A percentile compares a stretch with the other conserved stretches of the same genome.
phyloP scores from a whole-genome alignment of 2,797 vertebrate genomes.

The Gouania willdenowi region DNA sequence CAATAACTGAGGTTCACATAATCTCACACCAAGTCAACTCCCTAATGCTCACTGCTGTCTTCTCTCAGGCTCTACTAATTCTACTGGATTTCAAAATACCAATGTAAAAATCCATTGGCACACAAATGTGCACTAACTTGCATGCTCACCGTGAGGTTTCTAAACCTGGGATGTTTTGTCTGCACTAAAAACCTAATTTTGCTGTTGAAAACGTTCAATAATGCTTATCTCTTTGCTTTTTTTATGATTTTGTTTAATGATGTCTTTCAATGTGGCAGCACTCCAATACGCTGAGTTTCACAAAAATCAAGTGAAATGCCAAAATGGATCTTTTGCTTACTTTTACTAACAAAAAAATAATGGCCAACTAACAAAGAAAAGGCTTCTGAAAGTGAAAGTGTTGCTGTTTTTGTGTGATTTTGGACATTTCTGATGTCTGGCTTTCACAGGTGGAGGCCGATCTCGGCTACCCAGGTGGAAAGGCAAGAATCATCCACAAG shows the following conservation, averaged over 20 bases:
- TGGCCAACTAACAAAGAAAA: accelerated
- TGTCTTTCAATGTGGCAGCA: no score
- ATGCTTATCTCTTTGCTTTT: no score
- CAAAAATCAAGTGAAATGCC: no score
- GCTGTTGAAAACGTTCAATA: no score
- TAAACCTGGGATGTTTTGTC: no score
- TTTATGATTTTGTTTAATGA: no score
- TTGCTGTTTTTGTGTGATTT: no score
- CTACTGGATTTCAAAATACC: constrained; percentile 22
- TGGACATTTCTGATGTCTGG: constrained; percentile 5
- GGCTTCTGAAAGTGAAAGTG: not conserved
- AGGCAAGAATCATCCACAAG: constrained; percentile 96
- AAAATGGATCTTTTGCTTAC: no score
- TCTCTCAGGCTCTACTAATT: constrained; percentile 33
- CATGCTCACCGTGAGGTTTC: constrained; percentile 61
- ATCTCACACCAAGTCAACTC: constrained; percentile 38
- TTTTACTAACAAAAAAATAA: no score
- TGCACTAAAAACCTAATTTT: no score
- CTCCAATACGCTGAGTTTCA: no score
- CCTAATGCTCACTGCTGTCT: constrained; percentile 33
- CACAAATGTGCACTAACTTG: constrained; percentile 55
- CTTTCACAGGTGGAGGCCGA: constrained; percentile 93
- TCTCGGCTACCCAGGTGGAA: constrained; percentile 95
- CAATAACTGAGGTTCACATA: constrained; percentile 28
- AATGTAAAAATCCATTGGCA: constrained; percentile 19